Evolutionary conservation across 2,797 vertebrate species (phyloP).

Genomic region (Odontamblyopus rebecca): DNA sequence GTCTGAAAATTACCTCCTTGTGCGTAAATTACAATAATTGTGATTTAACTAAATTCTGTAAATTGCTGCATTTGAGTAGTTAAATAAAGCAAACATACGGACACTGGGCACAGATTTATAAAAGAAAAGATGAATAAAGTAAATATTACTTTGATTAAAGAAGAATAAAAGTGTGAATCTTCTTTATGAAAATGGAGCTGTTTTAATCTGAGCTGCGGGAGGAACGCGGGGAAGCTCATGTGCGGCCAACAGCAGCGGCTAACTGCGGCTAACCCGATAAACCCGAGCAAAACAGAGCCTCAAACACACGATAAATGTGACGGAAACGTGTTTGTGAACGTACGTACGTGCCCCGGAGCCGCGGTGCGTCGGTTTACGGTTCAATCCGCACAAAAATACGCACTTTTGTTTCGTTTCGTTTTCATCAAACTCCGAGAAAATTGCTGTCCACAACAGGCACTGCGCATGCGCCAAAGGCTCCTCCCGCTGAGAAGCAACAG

Average conservation of each 20-base stretch:
- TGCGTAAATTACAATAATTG: no score
- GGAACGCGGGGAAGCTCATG: constrained; percentile 8
- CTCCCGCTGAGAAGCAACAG: not conserved
- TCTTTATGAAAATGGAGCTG: not conserved
- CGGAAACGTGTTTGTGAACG: no score
- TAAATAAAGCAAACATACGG: no score
- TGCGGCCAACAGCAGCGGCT: constrained; percentile 8
- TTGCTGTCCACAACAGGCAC: not conserved
- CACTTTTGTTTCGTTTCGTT: not conserved
- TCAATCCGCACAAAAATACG: not conserved
- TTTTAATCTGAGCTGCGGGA: not conserved
- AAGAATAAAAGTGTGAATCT: not conserved
- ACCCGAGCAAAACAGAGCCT: not conserved
- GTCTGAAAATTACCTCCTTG: no score
- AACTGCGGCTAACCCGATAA: not conserved
- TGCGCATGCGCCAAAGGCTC: not conserved
- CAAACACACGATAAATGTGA: not conserved
- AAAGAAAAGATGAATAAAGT: no score
- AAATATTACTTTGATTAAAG: not conserved
- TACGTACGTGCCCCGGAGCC: not conserved
- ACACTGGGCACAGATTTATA: no score
- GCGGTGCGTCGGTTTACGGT: not conserved
- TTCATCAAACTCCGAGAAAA: not conserved
- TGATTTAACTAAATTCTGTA: no score
- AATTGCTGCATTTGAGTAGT: no score